A percentile compares a stretch with the other conserved stretches of the same genome.
Conservation (phyloP, 2,888 invertebrate species). For the Coenonympha glycerion region DNA sequence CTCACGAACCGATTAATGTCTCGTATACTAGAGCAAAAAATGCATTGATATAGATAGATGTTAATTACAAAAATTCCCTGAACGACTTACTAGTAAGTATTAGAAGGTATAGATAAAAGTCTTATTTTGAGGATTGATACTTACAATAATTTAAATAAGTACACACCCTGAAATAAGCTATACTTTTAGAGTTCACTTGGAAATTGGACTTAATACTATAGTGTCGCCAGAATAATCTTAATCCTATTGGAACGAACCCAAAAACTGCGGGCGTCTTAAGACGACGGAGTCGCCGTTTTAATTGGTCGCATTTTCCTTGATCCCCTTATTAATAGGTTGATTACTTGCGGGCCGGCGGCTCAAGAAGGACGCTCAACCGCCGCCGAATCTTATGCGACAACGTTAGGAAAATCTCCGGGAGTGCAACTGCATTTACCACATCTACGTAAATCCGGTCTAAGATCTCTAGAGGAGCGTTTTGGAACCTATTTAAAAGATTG, state of each 20-base stretch:
- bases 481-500: slow-evolving; percentile 27
- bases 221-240: slow-evolving; percentile 52
- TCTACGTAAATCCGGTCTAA: slow-evolving; percentile 27
- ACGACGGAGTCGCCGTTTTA: slow-evolving; percentile 68
- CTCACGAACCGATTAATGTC: too few relatives aligned
- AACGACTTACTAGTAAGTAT: too few relatives aligned
- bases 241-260: slow-evolving; percentile 70
- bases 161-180: slow-evolving; percentile 10
- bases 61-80: too few relatives aligned
- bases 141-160: slow-evolving; percentile 10
- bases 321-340: slow-evolving; percentile 74
- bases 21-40: too few relatives aligned
- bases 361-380: slow-evolving; percentile 32
- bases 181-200: slow-evolving; percentile 31
- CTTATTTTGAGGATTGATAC: slow-evolving; percentile 2
- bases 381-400: slow-evolving; percentile 42
- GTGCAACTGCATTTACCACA: slow-evolving; percentile 34
- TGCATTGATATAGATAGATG: too few relatives aligned
- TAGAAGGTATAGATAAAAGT: slow-evolving; percentile 2
- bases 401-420: slow-evolving; percentile 45
- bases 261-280: slow-evolving; percentile 72
- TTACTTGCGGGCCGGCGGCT: slow-evolving; percentile 60
- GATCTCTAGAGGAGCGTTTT: slow-evolving; percentile 27
- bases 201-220: slow-evolving; percentile 39
- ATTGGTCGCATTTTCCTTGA: slow-evolving; percentile 70